Percentiles rank a stretch among this genome's conserved stretches.
These are phyloP conservation scores for Stichodactyla mertensii DNA, from an alignment of 64 coral and sea anemone species.

Conservation along the genomic window DNA sequence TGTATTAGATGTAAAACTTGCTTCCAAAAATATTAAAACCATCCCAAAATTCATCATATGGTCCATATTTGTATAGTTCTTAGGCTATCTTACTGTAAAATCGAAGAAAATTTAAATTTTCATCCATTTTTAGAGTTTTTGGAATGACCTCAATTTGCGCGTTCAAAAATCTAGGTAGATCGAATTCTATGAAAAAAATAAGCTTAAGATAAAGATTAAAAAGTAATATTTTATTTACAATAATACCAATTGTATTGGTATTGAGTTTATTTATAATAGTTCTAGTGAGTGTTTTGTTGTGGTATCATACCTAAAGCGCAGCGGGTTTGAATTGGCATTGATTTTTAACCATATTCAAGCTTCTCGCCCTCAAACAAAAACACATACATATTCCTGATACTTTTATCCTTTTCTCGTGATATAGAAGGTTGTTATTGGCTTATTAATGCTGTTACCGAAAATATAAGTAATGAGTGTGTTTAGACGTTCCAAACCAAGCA, in stretches of 20 bases:
- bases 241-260: no score
- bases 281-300: neutral
- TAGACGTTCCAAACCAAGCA: neutral
- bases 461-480: neutral
- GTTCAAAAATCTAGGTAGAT: no score
- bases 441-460: neutral
- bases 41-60: no score
- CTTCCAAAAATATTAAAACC: neutral
- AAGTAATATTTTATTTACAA: no score
- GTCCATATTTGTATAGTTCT: no score
- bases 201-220: no score
- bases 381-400: neutral
- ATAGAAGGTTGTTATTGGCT: neutral
- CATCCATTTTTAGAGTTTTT: no score
- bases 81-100: no score
- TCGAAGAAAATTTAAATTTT: no score
- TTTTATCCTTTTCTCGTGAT: neutral
- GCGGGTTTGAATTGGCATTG: neutral
- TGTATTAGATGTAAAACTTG: neutral
- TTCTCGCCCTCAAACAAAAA: neutral
- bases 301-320: neutral
- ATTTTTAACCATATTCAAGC: neutral
- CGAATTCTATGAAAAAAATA: no score
- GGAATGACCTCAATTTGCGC: no score
- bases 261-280: neutral